Percentiles rank a stretch among this genome's conserved stretches.
phyloP scores from a whole-genome alignment of 2,113 vertebrate species.

The Bufo gargarizans region DNA sequence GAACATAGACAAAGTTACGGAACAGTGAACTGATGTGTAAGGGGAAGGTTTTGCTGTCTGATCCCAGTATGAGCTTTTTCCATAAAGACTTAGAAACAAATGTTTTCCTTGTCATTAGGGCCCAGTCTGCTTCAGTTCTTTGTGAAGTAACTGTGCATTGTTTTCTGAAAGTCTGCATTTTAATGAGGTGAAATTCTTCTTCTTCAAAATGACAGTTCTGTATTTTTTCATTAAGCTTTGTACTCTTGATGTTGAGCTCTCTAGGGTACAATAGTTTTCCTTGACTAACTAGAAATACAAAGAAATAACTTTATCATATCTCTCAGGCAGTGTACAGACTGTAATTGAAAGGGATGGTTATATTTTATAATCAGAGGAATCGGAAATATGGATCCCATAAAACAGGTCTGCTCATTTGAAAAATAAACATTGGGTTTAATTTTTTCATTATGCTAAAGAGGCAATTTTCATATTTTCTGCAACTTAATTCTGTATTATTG shows the following conservation, averaged over 20 bases:
- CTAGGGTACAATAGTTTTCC: slow-evolving; percentile 52
- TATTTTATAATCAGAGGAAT: slow-evolving; percentile 35
- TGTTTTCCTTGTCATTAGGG: slow-evolving; percentile 59
- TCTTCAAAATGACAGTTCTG: slow-evolving; percentile 58
- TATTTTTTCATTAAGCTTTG: slow-evolving; percentile 61
- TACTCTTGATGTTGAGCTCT: slow-evolving; percentile 54
- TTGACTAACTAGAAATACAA: slow-evolving; percentile 59
- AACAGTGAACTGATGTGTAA: slow-evolving; percentile 30
- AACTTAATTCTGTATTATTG: neutral
- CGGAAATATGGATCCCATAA: slow-evolving; percentile 9
- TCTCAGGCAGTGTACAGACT: slow-evolving; percentile 54
- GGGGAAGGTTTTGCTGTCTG: slow-evolving; percentile 33
- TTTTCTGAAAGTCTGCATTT: slow-evolving; percentile 58
- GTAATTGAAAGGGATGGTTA: slow-evolving; percentile 32
- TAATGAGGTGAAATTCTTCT: slow-evolving; percentile 61
- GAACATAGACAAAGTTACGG: neutral
- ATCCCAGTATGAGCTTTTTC: slow-evolving; percentile 36
- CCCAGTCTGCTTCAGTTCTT: slow-evolving; percentile 44
- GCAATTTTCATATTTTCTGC: neutral
- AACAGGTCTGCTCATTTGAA: neutral
- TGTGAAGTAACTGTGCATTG: slow-evolving; percentile 47
- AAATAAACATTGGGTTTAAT: neutral
- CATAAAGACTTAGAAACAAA: slow-evolving; percentile 57
- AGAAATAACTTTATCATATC: slow-evolving; percentile 58
- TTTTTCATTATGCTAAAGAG: neutral